Evolutionary conservation across 2,113 vertebrate species (phyloP), one percentile per base, ranked within the genome.

Genomic region (Garra rufa): DNA sequence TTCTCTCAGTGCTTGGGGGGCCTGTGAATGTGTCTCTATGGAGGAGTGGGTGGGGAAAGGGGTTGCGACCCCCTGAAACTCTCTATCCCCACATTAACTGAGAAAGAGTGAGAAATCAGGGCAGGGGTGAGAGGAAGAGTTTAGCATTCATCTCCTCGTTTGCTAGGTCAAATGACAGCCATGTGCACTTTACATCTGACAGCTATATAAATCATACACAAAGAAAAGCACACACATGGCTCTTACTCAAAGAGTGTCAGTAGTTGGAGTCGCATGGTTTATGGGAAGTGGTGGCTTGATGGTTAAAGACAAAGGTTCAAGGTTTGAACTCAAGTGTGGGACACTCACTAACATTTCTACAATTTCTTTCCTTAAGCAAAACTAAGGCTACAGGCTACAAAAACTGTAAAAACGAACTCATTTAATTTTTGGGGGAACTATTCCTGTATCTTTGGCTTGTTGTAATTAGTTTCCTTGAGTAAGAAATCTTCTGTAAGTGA

Each of bases 11-110:
- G 50, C 57, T n/a, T 28, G 28, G 43, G 61, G 70, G 76, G 52
- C 21, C 9, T 50, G 76, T 87, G 59, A 5, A 63, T 82, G 83
- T 76, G 82, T 82, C 15, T 70, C 26, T 81, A 10, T 84, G 50
- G 26, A 69, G 61, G 48, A 48, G 76, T 55, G 38, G 61, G 73
- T 61, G 61, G 55, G 61, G 41, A 73, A 55, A 41, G 19, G 79
- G 67, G 6, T 55, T 24, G 15, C 4, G 38, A 10, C 9, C 50
- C 13, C 17, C 55, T 65, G 17, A 74, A 75, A 79, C 44, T 15
- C 38, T 70, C 61, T 11, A 55, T 17, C 46, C 48, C 28, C 78
- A 44, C 10, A 63, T 65, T 26, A 28, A 28, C 3, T 0, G 14
- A 67, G 17, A 43, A 50, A 44, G 43, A 76, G 46, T 55, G 26